A percentile compares a stretch with the other conserved stretches of the same genome.
These are phyloP conservation scores for Euschistus heros DNA, from an alignment of 1,140 invertebrate species.

Conservation along the genomic window DNA sequence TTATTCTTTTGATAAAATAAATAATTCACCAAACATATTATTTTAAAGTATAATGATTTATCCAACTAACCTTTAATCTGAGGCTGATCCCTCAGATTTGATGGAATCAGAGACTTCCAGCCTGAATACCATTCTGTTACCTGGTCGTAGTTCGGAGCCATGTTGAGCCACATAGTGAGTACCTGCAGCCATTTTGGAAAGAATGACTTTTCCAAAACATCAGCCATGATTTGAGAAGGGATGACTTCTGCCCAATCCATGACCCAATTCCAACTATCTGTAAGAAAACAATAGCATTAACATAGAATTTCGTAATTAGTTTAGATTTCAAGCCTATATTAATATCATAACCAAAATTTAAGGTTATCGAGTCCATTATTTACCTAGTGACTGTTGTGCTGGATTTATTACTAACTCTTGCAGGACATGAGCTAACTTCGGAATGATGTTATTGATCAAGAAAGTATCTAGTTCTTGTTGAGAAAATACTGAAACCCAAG, in stretches of 20 bases:
- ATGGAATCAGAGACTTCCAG: constrained; percentile 72
- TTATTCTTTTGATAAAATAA: no score
- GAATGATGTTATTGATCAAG: constrained; percentile 79
- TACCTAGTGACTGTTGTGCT: constrained; percentile 62
- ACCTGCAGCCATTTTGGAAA: constrained; percentile 80
- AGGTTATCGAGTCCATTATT: constrained; percentile 24
- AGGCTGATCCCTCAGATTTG: constrained; percentile 53
- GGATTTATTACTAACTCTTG: constrained; percentile 75
- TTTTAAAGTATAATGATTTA: no score
- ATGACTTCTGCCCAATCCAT: constrained; percentile 77
- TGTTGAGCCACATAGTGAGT: constrained; percentile 68
- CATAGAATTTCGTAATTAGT: background rate
- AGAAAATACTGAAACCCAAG: constrained; percentile 81
- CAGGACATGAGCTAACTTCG: constrained; percentile 70
- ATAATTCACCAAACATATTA: no score
- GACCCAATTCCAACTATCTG: constrained; percentile 62
- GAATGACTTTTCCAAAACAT: constrained; percentile 69
- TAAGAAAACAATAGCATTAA: constrained; percentile 4
- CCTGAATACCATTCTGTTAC: constrained; percentile 74
- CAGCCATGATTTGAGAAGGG: constrained; percentile 54
- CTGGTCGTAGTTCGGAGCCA: constrained; percentile 70
- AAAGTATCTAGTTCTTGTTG: constrained; percentile 74
- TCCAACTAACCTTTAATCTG: constrained; percentile 50
- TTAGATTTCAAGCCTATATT: no score
- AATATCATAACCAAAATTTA: no score